phyloP scores from a whole-genome alignment of 2,888 invertebrate species.

The Peribatodes rhomboidaria region DNA sequence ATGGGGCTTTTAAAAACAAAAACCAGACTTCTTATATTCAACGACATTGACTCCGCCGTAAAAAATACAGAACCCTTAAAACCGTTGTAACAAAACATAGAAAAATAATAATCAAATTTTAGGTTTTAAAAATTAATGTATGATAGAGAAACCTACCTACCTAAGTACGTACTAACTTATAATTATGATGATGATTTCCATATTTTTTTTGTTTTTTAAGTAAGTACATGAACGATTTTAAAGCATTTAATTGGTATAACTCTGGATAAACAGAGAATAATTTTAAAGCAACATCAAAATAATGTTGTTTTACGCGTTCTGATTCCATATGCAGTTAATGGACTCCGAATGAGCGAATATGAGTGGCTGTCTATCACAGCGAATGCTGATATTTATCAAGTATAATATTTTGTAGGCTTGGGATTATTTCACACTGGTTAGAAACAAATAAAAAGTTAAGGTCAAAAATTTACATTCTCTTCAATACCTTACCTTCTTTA shows the following conservation, averaged over 20 bases:
- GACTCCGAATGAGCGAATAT: slow-evolving; percentile 52
- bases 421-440: neutral
- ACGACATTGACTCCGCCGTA: neutral
- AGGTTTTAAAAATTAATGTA: too few relatives aligned
- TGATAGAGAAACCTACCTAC: too few relatives aligned
- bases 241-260: neutral
- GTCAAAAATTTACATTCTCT: too few relatives aligned
- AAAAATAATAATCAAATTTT: too few relatives aligned
- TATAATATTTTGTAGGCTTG: slow-evolving; percentile 51
- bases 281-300: neutral
- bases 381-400: slow-evolving; percentile 66
- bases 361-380: slow-evolving; percentile 57
- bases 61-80: too few relatives aligned
- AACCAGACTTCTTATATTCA: neutral
- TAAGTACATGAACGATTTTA: neutral
- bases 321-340: slow-evolving; percentile 40
- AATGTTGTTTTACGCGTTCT: slow-evolving; percentile 33
- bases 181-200: neutral
- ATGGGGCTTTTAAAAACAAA: slow-evolving; percentile 21
- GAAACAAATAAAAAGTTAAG: neutral
- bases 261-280: neutral
- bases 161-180: too few relatives aligned
- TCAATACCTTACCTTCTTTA: too few relatives aligned
- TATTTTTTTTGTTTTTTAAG: neutral
- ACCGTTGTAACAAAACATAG: too few relatives aligned